These are phyloP conservation scores for Cryptocephalus moraei DNA, from an alignment of 2,888 invertebrate genomes.

Conservation along the genomic window DNA sequence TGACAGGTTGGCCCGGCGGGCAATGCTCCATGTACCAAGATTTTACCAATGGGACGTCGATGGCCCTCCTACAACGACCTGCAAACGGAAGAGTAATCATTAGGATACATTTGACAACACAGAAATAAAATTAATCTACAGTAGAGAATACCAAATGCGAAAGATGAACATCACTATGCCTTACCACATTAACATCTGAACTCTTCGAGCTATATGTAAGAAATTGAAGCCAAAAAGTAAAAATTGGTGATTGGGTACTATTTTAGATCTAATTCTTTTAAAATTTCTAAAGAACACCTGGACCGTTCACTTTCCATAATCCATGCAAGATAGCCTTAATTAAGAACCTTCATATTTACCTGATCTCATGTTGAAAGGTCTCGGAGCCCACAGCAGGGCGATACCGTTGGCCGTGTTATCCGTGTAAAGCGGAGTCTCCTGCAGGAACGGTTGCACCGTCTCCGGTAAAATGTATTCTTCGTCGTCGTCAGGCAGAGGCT, in stretches of 20 bases:
- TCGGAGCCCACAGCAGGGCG: conserved; percentile 91
- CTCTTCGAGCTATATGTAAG: no score
- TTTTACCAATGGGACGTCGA: conserved; percentile 96
- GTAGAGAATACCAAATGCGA: no score
- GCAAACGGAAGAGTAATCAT: conserved; percentile 5
- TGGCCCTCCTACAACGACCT: conserved; percentile 85
- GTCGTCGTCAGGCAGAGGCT: conserved; percentile 86
- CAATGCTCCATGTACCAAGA: conserved; percentile 94
- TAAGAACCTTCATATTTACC: conserved; percentile 34
- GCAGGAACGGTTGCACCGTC: conserved; percentile 83
- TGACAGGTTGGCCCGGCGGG: conserved; percentile 94
- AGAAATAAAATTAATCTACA: background rate
- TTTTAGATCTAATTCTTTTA: no score
- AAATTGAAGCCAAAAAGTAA: no score
- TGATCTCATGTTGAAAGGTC: conserved; percentile 95
- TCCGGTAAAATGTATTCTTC: conserved; percentile 90
- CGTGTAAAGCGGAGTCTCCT: conserved; percentile 92
- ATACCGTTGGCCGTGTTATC: conserved; percentile 99
- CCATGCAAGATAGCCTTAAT: no score
- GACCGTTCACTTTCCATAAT: no score
- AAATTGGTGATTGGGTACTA: no score
- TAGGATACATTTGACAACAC: background rate
- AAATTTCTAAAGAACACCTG: no score
- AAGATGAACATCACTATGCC: no score
- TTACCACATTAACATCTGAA: no score